A percentile compares a stretch with the other conserved stretches of the same genome.
phyloP scores from a whole-genome alignment of 2,797 vertebrate genomes.

The Manis javanica region DNA sequence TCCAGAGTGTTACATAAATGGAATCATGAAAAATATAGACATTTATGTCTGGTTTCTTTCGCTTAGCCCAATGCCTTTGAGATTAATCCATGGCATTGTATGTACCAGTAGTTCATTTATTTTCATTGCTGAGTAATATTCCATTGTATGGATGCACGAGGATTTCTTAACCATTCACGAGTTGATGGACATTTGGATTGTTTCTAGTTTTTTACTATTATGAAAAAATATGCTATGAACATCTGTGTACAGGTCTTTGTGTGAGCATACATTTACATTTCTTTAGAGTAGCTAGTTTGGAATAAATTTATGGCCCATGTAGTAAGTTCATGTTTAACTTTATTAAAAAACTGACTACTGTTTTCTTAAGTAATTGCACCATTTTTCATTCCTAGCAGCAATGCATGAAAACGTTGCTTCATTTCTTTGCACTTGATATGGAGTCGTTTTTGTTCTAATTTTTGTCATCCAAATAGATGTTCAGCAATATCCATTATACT shows the following conservation, averaged over 20 bases:
- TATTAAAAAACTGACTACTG: not conserved
- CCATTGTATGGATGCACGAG: not conserved
- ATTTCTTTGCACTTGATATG: not conserved
- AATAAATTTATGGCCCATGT: not conserved
- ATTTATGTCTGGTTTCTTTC: not conserved
- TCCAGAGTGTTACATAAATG: not conserved
- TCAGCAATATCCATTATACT: not conserved
- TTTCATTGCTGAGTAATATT: slow-evolving; percentile 13
- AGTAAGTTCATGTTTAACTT: slow-evolving; percentile 24
- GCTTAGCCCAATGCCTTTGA: not conserved
- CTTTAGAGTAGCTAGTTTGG: slow-evolving; percentile 11
- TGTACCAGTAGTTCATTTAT: not conserved
- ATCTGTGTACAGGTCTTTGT: not conserved
- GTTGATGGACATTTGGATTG: not conserved
- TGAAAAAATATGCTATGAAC: slow-evolving; percentile 6
- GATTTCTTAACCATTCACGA: not conserved
- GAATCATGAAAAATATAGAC: not conserved
- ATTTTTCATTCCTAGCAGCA: not conserved
- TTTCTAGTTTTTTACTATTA: not conserved
- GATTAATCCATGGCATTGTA: not conserved
- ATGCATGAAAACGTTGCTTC: not conserved
- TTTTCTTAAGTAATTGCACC: not conserved
- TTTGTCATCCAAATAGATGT: not conserved
- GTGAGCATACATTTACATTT: slow-evolving; percentile 26
- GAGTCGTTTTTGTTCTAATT: not conserved